These are phyloP conservation scores for Drosophila arizonae DNA, from an alignment of 1,140 invertebrate genomes.

Conservation along the genomic window DNA sequence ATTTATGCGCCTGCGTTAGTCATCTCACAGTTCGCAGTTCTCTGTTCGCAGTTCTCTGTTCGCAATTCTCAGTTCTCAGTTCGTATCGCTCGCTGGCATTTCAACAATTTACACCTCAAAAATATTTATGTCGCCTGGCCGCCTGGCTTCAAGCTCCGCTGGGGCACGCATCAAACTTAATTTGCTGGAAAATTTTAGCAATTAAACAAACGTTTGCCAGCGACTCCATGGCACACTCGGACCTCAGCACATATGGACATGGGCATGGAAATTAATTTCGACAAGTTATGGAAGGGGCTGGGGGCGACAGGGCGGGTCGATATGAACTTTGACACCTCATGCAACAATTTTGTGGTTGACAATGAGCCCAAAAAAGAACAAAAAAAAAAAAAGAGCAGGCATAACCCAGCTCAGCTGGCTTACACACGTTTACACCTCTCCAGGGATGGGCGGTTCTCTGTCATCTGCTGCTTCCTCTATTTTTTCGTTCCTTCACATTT, in stretches of 20 bases:
- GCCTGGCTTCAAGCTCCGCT: slow-evolving; percentile 23
- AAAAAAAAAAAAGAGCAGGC: background rate
- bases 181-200: slow-evolving; percentile 82
- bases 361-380: slow-evolving; percentile 51
- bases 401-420: slow-evolving; percentile 15
- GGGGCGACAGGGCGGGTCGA: slow-evolving; percentile 18
- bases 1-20: slow-evolving; percentile 75
- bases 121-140: slow-evolving; percentile 42
- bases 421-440: slow-evolving; percentile 53
- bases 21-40: slow-evolving; percentile 49
- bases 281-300: slow-evolving; percentile 7
- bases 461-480: slow-evolving; percentile 3
- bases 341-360: slow-evolving; percentile 82
- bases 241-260: slow-evolving; percentile 25
- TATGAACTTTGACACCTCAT: slow-evolving; percentile 82
- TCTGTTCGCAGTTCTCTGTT: slow-evolving; percentile 12
- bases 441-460: background rate
- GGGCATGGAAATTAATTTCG: slow-evolving; percentile 74
- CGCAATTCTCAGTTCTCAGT: slow-evolving; percentile 11
- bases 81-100: slow-evolving; percentile 48
- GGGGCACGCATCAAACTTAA: slow-evolving; percentile 62
- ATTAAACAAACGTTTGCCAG: slow-evolving; percentile 54
- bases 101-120: slow-evolving; percentile 63
- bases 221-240: slow-evolving; percentile 6
- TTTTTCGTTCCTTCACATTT: slow-evolving; percentile 44